These are phyloP conservation scores for Mycalesis mineus DNA, from an alignment of 2,888 invertebrate species.

Conservation along the genomic window DNA sequence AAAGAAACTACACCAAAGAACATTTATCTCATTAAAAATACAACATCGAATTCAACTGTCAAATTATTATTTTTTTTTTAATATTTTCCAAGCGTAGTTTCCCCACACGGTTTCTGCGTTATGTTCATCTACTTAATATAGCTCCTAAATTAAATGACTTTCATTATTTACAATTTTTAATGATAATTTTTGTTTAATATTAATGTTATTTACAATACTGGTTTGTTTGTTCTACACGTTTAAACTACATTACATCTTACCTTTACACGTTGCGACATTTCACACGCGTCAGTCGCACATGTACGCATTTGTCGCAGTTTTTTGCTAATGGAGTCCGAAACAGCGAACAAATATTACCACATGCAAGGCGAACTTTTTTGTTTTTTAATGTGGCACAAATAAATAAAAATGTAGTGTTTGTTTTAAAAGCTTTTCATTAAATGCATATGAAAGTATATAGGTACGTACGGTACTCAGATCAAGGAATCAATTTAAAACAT, in stretches of 20 bases:
- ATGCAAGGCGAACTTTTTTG: too few relatives aligned
- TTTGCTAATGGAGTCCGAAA: too few relatives aligned
- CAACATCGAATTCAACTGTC: constrained; percentile 66
- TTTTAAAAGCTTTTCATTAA: too few relatives aligned
- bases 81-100: constrained; percentile 75
- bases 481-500: too few relatives aligned
- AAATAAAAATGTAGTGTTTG: too few relatives aligned
- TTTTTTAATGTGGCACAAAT: too few relatives aligned
- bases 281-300: too few relatives aligned
- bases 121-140: constrained; percentile 14
- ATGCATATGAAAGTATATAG: too few relatives aligned
- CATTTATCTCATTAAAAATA: constrained; percentile 51
- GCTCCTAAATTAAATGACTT: constrained; percentile 6
- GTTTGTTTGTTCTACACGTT: constrained; percentile 26
- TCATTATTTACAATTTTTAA: constrained; percentile 20
- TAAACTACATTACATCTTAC: neutral
- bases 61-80: constrained; percentile 47
- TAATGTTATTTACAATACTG: constrained; percentile 59
- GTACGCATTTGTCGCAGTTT: too few relatives aligned
- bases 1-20: constrained; percentile 72
- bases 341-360: too few relatives aligned
- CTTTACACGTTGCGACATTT: too few relatives aligned
- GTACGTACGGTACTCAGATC: too few relatives aligned
- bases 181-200: constrained; percentile 32
- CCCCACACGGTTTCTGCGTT: constrained; percentile 72